Percentiles rank a stretch among this genome's conserved stretches.
These are phyloP conservation scores for Helostoma temminkii DNA, from an alignment of 2,797 vertebrate species.

Conservation along the genomic window DNA sequence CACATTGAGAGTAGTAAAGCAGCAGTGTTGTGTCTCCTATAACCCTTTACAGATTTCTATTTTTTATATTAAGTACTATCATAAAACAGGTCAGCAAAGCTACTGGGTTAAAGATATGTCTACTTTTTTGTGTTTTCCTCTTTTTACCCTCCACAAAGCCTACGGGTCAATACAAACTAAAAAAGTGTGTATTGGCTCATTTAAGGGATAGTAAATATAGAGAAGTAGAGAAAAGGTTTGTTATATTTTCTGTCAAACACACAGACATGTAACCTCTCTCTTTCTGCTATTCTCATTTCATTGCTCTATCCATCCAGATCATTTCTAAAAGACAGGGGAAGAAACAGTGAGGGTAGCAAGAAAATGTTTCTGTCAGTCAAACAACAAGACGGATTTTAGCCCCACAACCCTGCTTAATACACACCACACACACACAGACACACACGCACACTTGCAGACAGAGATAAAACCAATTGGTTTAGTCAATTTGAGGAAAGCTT, in stretches of 20 bases:
- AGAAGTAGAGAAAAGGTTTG: not conserved
- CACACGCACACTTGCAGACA: conserved; percentile 6
- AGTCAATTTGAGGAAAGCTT: conserved; percentile 21
- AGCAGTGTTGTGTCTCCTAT: conserved; percentile 21
- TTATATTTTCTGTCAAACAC: not conserved
- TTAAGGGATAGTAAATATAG: conserved; percentile 25
- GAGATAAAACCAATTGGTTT: conserved; percentile 10
- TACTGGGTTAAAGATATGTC: not conserved
- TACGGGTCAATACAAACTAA: conserved; percentile 37
- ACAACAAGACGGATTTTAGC: conserved; percentile 52
- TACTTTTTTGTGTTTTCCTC: conserved; percentile 22
- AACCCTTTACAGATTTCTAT: conserved; percentile 7
- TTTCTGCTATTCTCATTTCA: conserved; percentile 22
- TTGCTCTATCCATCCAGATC: conserved; percentile 25
- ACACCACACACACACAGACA: conserved; percentile 16
- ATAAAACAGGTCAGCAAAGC: conserved; percentile 32
- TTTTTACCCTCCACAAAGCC: conserved; percentile 8
- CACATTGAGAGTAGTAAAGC: not conserved
- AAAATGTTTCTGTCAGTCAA: conserved; percentile 70
- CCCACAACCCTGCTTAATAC: conserved; percentile 29
- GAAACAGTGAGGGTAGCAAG: conserved; percentile 32
- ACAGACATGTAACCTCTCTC: conserved; percentile 30
- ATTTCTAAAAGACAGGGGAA: conserved; percentile 41
- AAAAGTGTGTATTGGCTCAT: conserved; percentile 29
- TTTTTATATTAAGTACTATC: conserved; percentile 16